A percentile compares a stretch with the other conserved stretches of the same genome.
Conservation (phyloP, 2,797 vertebrate genomes). For the Diceros bicornis region DNA sequence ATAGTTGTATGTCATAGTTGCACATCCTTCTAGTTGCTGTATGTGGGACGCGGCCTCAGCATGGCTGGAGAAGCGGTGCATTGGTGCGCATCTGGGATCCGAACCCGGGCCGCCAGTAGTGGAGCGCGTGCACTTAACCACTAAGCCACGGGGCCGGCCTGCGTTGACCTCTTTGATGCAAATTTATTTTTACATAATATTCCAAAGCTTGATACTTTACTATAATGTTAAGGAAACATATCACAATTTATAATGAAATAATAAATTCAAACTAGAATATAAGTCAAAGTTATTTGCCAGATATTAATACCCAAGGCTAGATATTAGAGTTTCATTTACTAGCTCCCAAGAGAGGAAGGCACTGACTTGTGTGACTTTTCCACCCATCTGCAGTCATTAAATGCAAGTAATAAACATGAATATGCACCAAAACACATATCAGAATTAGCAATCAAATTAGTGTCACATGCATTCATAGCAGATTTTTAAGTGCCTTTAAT, state of each 20-base stretch:
- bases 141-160: no score
- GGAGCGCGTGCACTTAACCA: no score
- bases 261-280: constrained; percentile 18
- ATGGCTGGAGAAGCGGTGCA: no score
- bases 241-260: constrained; percentile 30
- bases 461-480: constrained; percentile 26
- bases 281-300: not conserved
- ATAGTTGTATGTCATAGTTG: no score
- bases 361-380: not conserved
- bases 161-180: not conserved
- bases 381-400: constrained; percentile 61
- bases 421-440: constrained; percentile 39
- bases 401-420: constrained; percentile 68
- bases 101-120: no score
- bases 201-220: not conserved
- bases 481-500: constrained; percentile 43
- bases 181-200: not conserved
- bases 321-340: not conserved
- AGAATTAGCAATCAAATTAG: constrained; percentile 70
- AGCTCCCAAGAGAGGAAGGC: not conserved
- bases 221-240: not conserved
- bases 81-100: no score
- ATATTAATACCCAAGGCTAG: not conserved
- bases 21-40: no score
- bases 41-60: no score